phyloP scores from a whole-genome alignment of 2,888 invertebrate genomes.

The Iselma pallidipennis region DNA sequence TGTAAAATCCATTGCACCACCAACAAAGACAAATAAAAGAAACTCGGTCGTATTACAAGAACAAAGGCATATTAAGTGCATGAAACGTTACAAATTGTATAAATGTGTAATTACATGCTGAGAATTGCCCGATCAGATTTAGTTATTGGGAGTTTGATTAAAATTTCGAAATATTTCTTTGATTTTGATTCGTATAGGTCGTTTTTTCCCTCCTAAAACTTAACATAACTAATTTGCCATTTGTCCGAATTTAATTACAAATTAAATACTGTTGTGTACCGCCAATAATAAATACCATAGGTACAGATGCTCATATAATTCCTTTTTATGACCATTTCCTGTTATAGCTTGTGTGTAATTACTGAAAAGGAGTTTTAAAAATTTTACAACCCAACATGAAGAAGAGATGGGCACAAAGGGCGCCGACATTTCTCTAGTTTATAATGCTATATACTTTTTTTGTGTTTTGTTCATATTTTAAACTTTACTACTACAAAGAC shows the following conservation, averaged over 20 bases:
- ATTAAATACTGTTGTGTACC: neutral
- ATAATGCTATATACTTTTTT: no score
- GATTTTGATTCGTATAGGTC: no score
- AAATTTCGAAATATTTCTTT: no score
- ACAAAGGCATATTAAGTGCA: conserved; percentile 7
- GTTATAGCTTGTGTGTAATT: neutral
- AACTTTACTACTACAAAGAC: neutral
- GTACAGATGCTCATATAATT: neutral
- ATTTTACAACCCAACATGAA: neutral
- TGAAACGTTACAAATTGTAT: conserved; percentile 14
- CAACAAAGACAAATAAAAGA: conserved; percentile 16
- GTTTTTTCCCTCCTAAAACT: neutral
- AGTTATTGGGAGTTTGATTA: no score
- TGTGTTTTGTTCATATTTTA: neutral
- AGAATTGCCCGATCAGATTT: no score
- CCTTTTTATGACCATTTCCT: neutral
- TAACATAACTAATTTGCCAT: neutral
- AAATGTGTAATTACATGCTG: conserved; percentile 11
- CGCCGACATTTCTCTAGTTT: neutral
- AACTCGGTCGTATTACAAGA: neutral
- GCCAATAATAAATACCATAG: neutral
- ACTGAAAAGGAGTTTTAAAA: neutral
- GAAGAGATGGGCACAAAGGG: neutral
- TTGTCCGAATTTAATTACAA: neutral
- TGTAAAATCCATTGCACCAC: conserved; percentile 18